Conservation (phyloP, 2,113 vertebrate genomes). For the Cromileptes altivelis region DNA sequence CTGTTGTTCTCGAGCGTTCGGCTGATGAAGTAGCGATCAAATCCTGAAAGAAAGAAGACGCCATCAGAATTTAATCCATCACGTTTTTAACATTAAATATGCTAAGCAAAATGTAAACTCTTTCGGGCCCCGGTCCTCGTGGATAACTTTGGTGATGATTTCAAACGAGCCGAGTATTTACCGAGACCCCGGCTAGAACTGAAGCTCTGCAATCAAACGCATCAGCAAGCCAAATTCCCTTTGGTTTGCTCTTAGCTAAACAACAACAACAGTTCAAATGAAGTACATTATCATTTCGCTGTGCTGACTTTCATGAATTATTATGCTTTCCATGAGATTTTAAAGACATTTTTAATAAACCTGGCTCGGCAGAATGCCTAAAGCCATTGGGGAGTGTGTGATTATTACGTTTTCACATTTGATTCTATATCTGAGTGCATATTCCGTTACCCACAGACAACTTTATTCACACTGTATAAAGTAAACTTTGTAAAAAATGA, state of each 20-base stretch:
- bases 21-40: slow-evolving; percentile 96
- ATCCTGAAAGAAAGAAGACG: slow-evolving; percentile 83
- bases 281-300: not conserved
- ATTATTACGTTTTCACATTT: no score
- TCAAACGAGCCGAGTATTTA: not conserved
- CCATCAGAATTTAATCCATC: not conserved
- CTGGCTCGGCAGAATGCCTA: not conserved
- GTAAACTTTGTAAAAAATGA: not conserved
- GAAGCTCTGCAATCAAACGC: not conserved
- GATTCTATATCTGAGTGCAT: not conserved
- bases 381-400: not conserved
- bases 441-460: not conserved
- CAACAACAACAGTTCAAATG: not conserved
- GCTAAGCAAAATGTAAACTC: not conserved
- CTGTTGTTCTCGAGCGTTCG: slow-evolving; percentile 96
- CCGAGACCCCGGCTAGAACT: not conserved
- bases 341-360: not conserved
- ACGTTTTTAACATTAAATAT: not conserved
- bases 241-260: not conserved
- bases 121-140: not conserved
- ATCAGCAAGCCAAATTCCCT: not conserved
- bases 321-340: not conserved
- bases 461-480: not conserved
- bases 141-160: slow-evolving; percentile 2
- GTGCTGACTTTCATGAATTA: not conserved